Conservation (phyloP, 2,888 invertebrate species). For the Tineola bisselliella region DNA sequence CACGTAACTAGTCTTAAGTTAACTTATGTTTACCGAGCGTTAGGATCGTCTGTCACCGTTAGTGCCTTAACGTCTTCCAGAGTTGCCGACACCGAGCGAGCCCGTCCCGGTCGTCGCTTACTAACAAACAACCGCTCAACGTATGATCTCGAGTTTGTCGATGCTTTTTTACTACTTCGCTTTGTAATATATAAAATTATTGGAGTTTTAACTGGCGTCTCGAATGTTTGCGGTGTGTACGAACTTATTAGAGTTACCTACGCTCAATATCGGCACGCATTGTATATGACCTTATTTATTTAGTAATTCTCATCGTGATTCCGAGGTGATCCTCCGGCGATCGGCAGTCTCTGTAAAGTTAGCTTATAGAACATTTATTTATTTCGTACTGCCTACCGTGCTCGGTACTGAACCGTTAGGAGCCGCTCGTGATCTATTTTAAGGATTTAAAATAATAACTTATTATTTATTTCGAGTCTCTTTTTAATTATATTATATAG, state of each 20-base stretch:
- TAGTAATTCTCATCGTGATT: constrained; percentile 59
- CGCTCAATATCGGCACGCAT: constrained; percentile 59
- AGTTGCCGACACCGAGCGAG: constrained; percentile 43
- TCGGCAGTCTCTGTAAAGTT: constrained; percentile 68
- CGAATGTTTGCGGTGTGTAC: constrained; percentile 67
- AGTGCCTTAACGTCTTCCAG: constrained; percentile 66
- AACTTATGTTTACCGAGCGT: constrained; percentile 42
- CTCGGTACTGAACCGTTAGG: constrained; percentile 66
- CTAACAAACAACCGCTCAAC: constrained; percentile 59
- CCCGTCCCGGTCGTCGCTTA: constrained; percentile 44
- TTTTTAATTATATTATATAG: constrained; percentile 42
- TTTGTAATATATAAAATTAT: constrained; percentile 57
- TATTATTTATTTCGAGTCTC: constrained; percentile 69
- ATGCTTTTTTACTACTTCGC: constrained; percentile 55
- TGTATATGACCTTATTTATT: constrained; percentile 64
- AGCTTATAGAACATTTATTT: constrained; percentile 66
- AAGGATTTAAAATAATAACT: constrained; percentile 68
- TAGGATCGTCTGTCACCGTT: constrained; percentile 54
- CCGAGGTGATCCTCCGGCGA: constrained; percentile 65
- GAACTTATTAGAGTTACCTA: constrained; percentile 42
- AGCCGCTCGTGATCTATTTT: constrained; percentile 69
- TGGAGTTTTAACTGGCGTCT: constrained; percentile 62
- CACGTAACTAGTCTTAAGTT: constrained; percentile 50
- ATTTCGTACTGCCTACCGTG: constrained; percentile 65
- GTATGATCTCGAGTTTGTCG: constrained; percentile 65